phyloP scores from a whole-genome alignment of 2,797 vertebrate species.

The Corythornis leucogaster region DNA sequence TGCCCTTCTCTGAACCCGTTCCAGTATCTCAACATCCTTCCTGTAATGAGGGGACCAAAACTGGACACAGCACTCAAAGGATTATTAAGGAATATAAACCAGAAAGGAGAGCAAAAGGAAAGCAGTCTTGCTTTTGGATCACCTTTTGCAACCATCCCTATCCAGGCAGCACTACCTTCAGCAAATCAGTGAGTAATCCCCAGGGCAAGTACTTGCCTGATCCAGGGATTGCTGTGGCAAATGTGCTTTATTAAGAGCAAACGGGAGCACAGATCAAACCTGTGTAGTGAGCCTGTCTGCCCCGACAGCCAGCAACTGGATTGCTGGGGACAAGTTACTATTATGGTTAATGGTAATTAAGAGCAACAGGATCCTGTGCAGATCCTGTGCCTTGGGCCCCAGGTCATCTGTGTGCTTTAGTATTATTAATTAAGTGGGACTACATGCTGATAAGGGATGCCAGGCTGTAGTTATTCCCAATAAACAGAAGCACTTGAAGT shows the following conservation, averaged over 20 bases:
- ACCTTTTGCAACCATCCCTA: background rate
- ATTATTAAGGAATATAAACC: background rate
- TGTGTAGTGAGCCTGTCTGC: background rate
- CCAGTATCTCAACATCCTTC: too few relatives aligned
- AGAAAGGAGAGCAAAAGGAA: background rate
- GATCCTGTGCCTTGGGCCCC: background rate
- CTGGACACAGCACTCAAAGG: too few relatives aligned
- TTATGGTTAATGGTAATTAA: background rate
- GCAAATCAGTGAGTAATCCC: background rate
- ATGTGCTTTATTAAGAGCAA: background rate
- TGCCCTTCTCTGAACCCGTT: too few relatives aligned
- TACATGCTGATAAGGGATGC: background rate
- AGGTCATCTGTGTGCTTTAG: background rate
- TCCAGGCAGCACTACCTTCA: background rate
- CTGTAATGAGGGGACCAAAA: too few relatives aligned
- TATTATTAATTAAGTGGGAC: background rate
- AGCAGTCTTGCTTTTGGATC: background rate
- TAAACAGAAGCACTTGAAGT: background rate
- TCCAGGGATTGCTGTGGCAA: background rate
- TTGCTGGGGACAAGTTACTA: accelerated
- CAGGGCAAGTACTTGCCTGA: accelerated
- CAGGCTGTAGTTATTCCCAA: background rate
- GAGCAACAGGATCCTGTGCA: background rate
- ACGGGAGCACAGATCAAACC: background rate
- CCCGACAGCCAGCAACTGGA: accelerated